A percentile compares a stretch with the other conserved stretches of the same genome.
These are phyloP conservation scores for Ylistrum balloti DNA, from an alignment of 1,140 invertebrate genomes.

Conservation along the genomic window DNA sequence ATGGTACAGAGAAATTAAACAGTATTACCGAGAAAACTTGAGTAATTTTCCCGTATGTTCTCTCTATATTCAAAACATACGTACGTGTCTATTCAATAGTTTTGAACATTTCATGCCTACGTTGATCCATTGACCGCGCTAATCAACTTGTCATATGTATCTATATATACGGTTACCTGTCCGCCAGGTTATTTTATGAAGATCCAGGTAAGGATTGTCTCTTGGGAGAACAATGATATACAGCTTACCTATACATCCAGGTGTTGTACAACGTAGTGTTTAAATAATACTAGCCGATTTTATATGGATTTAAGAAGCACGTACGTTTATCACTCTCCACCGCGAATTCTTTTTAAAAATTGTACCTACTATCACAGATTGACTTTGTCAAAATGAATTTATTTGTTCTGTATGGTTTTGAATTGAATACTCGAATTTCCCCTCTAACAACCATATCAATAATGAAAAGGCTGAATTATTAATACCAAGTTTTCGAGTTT, in stretches of 20 bases:
- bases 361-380: neutral
- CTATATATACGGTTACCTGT: neutral
- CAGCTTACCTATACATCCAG: neutral
- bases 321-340: neutral
- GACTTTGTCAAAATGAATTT: neutral
- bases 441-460: neutral
- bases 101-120: neutral
- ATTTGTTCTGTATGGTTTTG: neutral
- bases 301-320: neutral
- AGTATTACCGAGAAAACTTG: neutral
- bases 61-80: neutral
- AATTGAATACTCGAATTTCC: neutral
- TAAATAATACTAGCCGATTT: neutral
- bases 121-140: neutral
- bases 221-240: neutral
- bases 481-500: neutral
- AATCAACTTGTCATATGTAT: slow-evolving; percentile 18
- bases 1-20: neutral
- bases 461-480: neutral
- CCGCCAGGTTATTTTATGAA: slow-evolving; percentile 12
- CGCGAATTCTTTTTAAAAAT: neutral
- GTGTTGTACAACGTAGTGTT: neutral
- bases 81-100: neutral
- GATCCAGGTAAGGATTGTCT: neutral
- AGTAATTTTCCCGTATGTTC: neutral